A percentile compares a stretch with the other conserved stretches of the same genome.
Evolutionary conservation across 2,113 vertebrate species (phyloP).

Genomic region (Lagenorhynchus albirostris): DNA sequence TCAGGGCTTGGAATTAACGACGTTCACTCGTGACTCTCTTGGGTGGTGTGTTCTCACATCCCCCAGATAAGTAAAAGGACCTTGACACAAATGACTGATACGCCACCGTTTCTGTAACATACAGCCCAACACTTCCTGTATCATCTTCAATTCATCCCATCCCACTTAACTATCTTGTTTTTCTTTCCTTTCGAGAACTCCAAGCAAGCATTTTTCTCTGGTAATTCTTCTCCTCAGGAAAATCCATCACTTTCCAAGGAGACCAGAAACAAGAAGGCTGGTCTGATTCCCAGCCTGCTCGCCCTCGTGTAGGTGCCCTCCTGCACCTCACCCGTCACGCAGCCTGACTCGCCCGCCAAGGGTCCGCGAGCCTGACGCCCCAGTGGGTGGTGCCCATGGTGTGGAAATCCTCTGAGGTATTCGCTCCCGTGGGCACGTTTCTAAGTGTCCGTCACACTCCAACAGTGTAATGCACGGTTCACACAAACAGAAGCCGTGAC

Average conservation of each 20-base stretch:
- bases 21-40: neutral
- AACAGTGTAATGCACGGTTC: neutral
- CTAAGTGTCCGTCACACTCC: neutral
- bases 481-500: neutral
- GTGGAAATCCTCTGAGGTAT: neutral
- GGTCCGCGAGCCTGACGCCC: neutral
- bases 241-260: conserved; percentile 15
- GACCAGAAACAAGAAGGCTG: neutral
- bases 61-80: neutral
- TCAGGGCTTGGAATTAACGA: neutral
- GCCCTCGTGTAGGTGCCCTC: neutral
- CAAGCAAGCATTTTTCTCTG: neutral
- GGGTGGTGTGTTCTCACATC: neutral
- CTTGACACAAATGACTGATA: neutral
- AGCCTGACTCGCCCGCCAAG: neutral
- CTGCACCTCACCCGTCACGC: fast-evolving
- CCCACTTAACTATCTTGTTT: conserved; percentile 22
- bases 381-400: neutral
- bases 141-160: conserved; percentile 1
- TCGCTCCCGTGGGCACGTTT: neutral
- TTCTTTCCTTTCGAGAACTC: conserved; percentile 49
- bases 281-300: neutral
- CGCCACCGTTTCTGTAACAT: neutral
- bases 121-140: neutral
- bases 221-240: conserved; percentile 3